Evolutionary conservation across 1,140 invertebrate genomes (phyloP), one percentile per base, ranked within the genome.

Genomic region (Aphelenchoides avenae): DNA sequence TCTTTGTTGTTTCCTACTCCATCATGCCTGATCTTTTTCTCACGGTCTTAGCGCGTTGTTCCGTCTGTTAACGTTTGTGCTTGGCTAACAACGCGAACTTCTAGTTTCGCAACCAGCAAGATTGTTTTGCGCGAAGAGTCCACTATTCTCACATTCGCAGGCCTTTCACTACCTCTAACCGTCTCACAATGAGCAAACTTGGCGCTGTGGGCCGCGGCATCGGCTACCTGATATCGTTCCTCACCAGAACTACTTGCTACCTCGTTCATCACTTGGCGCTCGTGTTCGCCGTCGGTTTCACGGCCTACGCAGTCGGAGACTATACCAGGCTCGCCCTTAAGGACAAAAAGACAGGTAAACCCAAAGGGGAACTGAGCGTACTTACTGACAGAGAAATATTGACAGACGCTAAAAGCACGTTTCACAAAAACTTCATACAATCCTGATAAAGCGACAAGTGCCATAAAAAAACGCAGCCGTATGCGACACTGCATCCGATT

Each of bases 111-210:
- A n/a, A n/a, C n/a, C n/a, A n/a, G n/a, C n/a, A n/a, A n/a, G n/a
- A n/a, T n/a, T n/a, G n/a, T n/a, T n/a, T n/a, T n/a, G n/a, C n/a
- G n/a, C n/a, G n/a, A n/a, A n/a, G n/a, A n/a, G n/a, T n/a, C n/a
- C n/a, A n/a, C n/a, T n/a, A n/a, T n/a, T n/a, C n/a, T n/a, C n/a
- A n/a, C n/a, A n/a, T n/a, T n/a, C n/a, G n/a, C n/a, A n/a, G n/a
- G n/a, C n/a, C n/a, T n/a, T n/a, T n/a, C n/a, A n/a, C n/a, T n/a
- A n/a, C n/a, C n/a, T n/a, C n/a, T n/a, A n/a, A n/a, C n/a, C n/a
- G n/a, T n/a, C n/a, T n/a, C 1, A 18, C 26, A 65, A 61, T 61
- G 61, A 48, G 51, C 50, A 64, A 64, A 66, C 24, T 56, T 31
- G 63, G 64, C 18, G 26, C 49, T 29, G 26, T 64, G 27, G 41